A percentile compares a stretch with the other conserved stretches of the same genome.
phyloP scores from a whole-genome alignment of 1,140 invertebrate genomes.

The Ceratina australensis region DNA sequence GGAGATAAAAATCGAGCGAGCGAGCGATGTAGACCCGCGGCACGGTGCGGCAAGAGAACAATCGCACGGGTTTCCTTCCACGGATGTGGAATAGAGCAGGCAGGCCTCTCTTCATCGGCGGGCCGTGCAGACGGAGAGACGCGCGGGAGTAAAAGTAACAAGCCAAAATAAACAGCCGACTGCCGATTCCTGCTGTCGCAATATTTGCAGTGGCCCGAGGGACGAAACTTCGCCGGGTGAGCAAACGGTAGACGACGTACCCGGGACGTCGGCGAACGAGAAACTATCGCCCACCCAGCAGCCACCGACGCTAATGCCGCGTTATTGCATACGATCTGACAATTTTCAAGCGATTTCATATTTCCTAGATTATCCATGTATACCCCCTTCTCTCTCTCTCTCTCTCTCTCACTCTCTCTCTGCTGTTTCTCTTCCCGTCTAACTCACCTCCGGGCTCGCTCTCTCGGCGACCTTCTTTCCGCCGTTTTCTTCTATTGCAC shows the following conservation, averaged over 20 bases:
- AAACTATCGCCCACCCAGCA: constrained; percentile 19
- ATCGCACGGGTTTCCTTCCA: neutral
- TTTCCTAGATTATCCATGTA: constrained; percentile 48
- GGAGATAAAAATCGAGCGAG: neutral
- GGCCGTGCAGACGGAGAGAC: constrained; percentile 17
- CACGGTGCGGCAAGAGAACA: neutral
- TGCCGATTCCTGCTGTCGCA: constrained; percentile 51
- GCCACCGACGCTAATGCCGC: constrained; percentile 54
- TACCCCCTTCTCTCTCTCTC: neutral
- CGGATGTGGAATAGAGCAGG: neutral
- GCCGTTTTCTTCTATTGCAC: neutral
- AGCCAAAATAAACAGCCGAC: constrained; percentile 55
- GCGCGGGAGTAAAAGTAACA: constrained; percentile 47
- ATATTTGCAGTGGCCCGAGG: constrained; percentile 42
- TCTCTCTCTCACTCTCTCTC: no score
- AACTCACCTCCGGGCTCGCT: no score
- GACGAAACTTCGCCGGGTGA: constrained; percentile 41
- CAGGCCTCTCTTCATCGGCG: neutral
- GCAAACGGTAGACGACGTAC: no score
- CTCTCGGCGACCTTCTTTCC: constrained; percentile 13
- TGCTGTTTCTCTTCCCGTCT: no score
- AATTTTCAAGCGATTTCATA: constrained; percentile 66
- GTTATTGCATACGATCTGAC: constrained; percentile 68
- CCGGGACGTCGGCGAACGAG: neutral
- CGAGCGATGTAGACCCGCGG: neutral